Conservation (phyloP, 2,888 invertebrate species). For the Eupithecia exiguata region DNA sequence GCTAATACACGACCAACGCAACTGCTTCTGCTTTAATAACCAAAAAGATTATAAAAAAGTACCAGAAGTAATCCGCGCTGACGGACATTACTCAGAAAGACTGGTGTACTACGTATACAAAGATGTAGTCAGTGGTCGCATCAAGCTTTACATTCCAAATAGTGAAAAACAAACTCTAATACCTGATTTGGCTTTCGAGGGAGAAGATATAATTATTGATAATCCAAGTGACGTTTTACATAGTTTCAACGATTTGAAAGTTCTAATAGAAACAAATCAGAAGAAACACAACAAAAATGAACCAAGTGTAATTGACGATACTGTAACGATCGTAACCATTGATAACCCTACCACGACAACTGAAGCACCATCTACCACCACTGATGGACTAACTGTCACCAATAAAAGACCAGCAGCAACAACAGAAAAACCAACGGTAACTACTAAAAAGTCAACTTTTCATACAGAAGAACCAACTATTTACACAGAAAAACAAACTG, state of each 20-base stretch:
- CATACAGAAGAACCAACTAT: not conserved
- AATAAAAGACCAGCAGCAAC: not conserved
- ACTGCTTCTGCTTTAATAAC: constrained; percentile 54
- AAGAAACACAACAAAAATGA: not conserved
- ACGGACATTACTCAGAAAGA: constrained; percentile 52
- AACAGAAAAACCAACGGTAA: not conserved
- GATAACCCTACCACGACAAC: not conserved
- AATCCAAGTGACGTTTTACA: constrained; percentile 36
- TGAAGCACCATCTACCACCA: not conserved
- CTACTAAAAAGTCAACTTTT: not conserved
- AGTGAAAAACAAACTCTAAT: constrained; percentile 58
- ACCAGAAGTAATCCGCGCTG: constrained; percentile 45
- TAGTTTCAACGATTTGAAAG: constrained; percentile 18
- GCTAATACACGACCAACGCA: not conserved
- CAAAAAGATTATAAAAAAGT: constrained; percentile 34
- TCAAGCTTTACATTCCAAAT: constrained; percentile 59
- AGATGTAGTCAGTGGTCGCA: constrained; percentile 40
- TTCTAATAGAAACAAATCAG: not conserved
- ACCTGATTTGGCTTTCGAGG: constrained; percentile 58
- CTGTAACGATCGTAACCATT: not conserved
- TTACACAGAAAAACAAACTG: not conserved
- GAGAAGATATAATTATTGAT: constrained; percentile 48
- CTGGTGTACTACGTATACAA: constrained; percentile 64
- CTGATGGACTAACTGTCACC: not conserved
- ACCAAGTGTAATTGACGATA: not conserved